phyloP scores from a whole-genome alignment of 2,113 vertebrate genomes.

The Prunella himalayana region DNA sequence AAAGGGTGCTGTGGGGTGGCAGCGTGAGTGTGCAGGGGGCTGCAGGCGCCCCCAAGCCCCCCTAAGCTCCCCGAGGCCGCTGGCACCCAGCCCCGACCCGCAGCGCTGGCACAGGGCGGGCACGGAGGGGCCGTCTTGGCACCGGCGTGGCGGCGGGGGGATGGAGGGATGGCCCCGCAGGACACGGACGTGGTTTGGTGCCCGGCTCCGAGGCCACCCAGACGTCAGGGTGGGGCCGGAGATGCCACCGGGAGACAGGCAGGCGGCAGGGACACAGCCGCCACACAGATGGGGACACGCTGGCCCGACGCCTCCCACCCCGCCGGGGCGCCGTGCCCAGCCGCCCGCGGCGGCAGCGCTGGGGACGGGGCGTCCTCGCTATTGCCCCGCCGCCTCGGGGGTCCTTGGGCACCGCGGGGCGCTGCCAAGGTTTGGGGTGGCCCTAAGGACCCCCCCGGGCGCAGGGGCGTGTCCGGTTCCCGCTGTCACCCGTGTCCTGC shows the following conservation, averaged over 20 bases:
- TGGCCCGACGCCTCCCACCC: background rate
- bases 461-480: too few species aligned
- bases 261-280: conserved; percentile 35
- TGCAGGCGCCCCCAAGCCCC: background rate
- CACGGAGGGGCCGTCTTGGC: background rate
- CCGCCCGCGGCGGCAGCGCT: background rate
- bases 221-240: conserved; percentile 52
- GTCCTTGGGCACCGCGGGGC: background rate
- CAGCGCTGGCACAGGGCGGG: background rate
- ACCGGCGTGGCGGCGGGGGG: background rate
- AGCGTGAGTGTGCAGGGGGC: background rate
- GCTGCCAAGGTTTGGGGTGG: background rate
- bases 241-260: conserved; percentile 45
- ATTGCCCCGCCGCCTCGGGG: accelerated
- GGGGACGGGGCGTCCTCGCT: background rate
- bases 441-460: accelerated
- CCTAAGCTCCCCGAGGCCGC: background rate
- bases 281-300: conserved; percentile 41
- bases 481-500: background rate
- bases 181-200: conserved; percentile 24
- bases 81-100: background rate
- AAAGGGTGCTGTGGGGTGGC: background rate
- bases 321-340: background rate
- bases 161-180: background rate
- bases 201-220: conserved; percentile 53